phyloP scores from a whole-genome alignment of 2,113 vertebrate species.

The Xyrauchen texanus region DNA sequence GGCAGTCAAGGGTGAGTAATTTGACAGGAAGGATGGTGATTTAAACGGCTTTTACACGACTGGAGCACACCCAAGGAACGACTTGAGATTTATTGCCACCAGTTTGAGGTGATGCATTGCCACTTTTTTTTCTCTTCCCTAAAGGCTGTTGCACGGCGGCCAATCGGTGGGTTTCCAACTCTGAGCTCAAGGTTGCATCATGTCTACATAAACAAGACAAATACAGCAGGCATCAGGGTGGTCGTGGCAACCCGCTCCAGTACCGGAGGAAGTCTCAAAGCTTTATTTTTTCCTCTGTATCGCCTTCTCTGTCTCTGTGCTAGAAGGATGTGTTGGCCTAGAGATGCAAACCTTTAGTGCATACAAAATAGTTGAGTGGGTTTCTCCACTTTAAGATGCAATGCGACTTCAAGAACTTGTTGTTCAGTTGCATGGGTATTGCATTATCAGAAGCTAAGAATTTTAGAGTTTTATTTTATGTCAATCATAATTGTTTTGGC shows the following conservation, averaged over 20 bases:
- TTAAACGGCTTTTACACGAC: conserved; percentile 47
- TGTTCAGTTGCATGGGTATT: conserved; percentile 22
- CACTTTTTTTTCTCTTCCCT: background rate
- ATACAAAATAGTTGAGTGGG: background rate
- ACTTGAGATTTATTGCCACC: conserved; percentile 52
- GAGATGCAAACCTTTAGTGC: conserved; percentile 3
- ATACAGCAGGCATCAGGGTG: conserved; percentile 54
- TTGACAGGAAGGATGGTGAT: conserved; percentile 51
- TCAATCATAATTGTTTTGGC: too few species aligned
- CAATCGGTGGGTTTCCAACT: conserved; percentile 65
- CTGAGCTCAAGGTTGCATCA: conserved; percentile 71
- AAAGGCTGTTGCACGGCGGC: conserved; percentile 20
- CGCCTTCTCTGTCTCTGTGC: conserved; percentile 8
- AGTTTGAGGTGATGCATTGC: conserved; percentile 42
- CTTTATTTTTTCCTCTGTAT: conserved; percentile 22
- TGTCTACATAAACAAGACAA: conserved; percentile 73
- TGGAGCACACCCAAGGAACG: conserved; percentile 47
- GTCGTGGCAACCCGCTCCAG: conserved; percentile 47
- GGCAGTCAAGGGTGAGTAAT: conserved; percentile 44
- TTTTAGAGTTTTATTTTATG: background rate
- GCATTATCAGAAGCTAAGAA: conserved; percentile 16
- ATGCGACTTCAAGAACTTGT: background rate
- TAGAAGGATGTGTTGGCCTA: conserved; percentile 21
- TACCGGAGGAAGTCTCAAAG: conserved; percentile 40
- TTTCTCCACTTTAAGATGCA: background rate